A percentile compares a stretch with the other conserved stretches of the same genome.
These are phyloP conservation scores for Coracias cyanogaster DNA, from an alignment of 2,797 vertebrate genomes.

Conservation along the genomic window DNA sequence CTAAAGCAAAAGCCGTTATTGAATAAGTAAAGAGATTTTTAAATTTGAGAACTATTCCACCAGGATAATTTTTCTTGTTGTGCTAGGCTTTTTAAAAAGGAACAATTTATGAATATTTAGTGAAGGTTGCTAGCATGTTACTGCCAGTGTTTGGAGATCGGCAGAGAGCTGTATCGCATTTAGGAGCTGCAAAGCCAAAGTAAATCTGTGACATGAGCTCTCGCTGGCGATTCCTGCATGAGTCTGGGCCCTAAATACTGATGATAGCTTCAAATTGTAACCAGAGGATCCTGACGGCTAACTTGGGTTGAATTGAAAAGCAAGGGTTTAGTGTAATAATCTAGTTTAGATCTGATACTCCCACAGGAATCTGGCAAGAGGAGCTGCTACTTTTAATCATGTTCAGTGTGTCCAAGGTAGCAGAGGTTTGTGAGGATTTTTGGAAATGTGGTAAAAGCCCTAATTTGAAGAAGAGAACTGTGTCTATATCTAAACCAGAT, in stretches of 20 bases:
- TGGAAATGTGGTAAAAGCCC: neutral
- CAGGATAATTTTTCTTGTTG: neutral
- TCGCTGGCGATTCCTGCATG: neutral
- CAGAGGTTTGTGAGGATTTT: neutral
- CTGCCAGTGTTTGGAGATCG: neutral
- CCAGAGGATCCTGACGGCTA: neutral
- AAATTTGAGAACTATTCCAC: neutral
- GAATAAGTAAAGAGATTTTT: neutral
- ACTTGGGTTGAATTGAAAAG: constrained; percentile 27
- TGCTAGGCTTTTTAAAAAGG: neutral
- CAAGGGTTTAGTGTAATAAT: constrained; percentile 13
- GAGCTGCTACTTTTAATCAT: constrained; percentile 21
- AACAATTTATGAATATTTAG: neutral
- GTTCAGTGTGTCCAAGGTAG: neutral
- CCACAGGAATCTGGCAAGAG: neutral
- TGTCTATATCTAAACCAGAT: neutral
- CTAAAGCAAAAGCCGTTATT: neutral
- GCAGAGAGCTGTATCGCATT: neutral
- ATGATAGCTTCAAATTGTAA: constrained; percentile 2
- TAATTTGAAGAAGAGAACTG: neutral
- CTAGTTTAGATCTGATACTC: constrained; percentile 55
- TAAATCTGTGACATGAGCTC: neutral
- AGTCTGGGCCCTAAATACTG: neutral
- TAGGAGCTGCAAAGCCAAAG: neutral
- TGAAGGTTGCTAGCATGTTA: neutral